Percentiles rank a stretch among this genome's conserved stretches.
Conservation (phyloP, 1,140 invertebrate species). For the Temnothorax longispinosus region DNA sequence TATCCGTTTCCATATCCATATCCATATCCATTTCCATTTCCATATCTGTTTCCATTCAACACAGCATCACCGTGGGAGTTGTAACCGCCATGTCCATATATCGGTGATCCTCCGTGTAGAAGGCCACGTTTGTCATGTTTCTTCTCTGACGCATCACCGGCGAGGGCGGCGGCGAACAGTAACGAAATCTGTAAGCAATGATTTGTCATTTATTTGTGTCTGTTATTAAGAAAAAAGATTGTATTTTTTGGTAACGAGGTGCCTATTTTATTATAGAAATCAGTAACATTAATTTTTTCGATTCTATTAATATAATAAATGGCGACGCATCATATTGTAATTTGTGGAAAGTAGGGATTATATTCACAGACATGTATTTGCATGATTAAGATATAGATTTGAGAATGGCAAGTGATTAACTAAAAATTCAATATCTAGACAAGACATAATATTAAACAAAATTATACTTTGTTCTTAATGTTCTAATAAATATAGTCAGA, state of each 20-base stretch:
- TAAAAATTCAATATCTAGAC: not conserved
- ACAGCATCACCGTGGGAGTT: not conserved
- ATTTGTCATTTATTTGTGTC: not conserved
- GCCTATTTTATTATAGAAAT: not conserved
- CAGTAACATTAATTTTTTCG: not conserved
- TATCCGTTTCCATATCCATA: slow-evolving; percentile 5
- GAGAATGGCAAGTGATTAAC: not conserved
- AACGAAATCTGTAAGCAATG: slow-evolving; percentile 49
- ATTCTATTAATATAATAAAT: not conserved
- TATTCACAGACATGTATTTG: not conserved
- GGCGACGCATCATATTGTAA: not conserved
- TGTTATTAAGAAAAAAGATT: not conserved
- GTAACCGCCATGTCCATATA: not conserved
- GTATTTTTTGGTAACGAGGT: not conserved
- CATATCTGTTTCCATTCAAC: not conserved
- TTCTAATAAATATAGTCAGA: not conserved
- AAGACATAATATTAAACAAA: not conserved
- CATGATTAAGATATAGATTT: not conserved
- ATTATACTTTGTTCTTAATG: not conserved
- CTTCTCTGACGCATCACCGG: slow-evolving; percentile 55
- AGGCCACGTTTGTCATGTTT: slow-evolving; percentile 71
- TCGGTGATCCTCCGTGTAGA: slow-evolving; percentile 52
- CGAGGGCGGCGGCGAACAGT: slow-evolving; percentile 32
- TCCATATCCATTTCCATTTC: not conserved
- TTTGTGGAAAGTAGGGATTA: not conserved